phyloP scores from a whole-genome alignment of 2,797 vertebrate species.

The Anguilla pacifica region DNA sequence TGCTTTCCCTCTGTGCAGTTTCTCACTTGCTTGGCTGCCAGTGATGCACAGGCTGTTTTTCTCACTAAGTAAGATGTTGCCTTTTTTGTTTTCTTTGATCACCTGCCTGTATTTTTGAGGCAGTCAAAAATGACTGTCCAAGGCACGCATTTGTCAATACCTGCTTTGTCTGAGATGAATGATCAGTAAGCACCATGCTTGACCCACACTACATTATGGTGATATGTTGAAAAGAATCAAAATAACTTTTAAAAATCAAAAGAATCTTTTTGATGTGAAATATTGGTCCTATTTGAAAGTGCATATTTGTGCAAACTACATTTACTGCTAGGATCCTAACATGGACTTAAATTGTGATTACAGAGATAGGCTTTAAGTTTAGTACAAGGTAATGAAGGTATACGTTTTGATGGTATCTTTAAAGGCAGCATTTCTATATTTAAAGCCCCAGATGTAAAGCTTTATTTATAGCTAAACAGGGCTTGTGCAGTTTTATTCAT shows the following conservation, averaged over 20 bases:
- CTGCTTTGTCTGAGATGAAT: slow-evolving; percentile 40
- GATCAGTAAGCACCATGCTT: not conserved
- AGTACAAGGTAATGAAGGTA: not conserved
- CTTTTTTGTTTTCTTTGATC: slow-evolving; percentile 39
- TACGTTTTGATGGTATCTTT: not conserved
- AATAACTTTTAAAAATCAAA: not conserved
- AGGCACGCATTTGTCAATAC: slow-evolving; percentile 47
- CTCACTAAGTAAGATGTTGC: slow-evolving; percentile 27
- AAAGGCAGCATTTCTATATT: not conserved
- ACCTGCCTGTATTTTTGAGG: slow-evolving; percentile 37
- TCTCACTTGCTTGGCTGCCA: not conserved
- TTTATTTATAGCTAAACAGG: not conserved
- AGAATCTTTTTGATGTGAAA: not conserved
- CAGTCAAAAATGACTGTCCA: slow-evolving; percentile 44
- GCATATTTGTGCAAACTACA: not conserved
- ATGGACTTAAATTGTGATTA: not conserved
- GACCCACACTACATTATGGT: not conserved
- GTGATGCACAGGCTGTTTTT: not conserved
- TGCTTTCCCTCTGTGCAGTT: not conserved
- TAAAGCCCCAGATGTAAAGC: not conserved
- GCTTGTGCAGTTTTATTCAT: not conserved
- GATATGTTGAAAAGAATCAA: slow-evolving; percentile 1
- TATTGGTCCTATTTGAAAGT: not conserved
- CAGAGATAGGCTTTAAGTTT: not conserved
- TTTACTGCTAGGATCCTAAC: not conserved